phyloP scores from a whole-genome alignment of 2,113 vertebrate species.

The Festucalex cinctus region DNA sequence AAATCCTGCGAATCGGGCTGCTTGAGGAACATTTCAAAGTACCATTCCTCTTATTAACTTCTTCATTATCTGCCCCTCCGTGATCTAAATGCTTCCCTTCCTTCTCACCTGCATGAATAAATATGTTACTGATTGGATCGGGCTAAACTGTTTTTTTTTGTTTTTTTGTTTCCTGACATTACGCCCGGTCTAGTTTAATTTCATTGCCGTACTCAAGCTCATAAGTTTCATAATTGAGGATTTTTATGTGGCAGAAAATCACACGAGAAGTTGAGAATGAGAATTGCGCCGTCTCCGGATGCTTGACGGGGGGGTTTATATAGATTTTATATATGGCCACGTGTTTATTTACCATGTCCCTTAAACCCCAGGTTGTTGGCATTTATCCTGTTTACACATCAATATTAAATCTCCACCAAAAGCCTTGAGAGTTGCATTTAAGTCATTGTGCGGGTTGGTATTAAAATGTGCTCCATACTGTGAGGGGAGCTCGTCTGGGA shows the following conservation, averaged over 20 bases:
- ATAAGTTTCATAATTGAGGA: background rate
- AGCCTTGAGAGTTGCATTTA: conserved; percentile 92
- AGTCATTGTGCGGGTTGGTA: conserved; percentile 89
- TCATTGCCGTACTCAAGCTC: background rate
- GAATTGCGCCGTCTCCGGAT: conserved; percentile 27
- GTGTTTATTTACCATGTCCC: conserved; percentile 82
- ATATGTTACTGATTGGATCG: conserved; percentile 62
- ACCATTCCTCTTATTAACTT: conserved; percentile 99
- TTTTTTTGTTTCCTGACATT: conserved; percentile 47
- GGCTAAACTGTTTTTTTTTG: conserved; percentile 47
- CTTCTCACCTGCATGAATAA: conserved; percentile 67
- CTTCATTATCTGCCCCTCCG: conserved; percentile 93
- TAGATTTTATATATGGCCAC: conserved; percentile 56
- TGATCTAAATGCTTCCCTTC: conserved; percentile 78
- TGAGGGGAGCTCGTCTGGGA: conserved; percentile 81
- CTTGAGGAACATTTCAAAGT: conserved; percentile 97
- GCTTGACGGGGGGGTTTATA: conserved; percentile 40
- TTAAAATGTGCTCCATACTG: conserved; percentile 87
- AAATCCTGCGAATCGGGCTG: conserved; percentile 98
- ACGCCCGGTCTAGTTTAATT: conserved; percentile 27
- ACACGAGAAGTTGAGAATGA: conserved; percentile 7
- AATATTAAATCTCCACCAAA: conserved; percentile 92
- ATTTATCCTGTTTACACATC: conserved; percentile 98
- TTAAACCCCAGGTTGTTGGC: conserved; percentile 87
- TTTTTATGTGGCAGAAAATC: conserved; percentile 11